Conservation (phyloP, 2,797 vertebrate genomes). For the Coracias cyanogaster region DNA sequence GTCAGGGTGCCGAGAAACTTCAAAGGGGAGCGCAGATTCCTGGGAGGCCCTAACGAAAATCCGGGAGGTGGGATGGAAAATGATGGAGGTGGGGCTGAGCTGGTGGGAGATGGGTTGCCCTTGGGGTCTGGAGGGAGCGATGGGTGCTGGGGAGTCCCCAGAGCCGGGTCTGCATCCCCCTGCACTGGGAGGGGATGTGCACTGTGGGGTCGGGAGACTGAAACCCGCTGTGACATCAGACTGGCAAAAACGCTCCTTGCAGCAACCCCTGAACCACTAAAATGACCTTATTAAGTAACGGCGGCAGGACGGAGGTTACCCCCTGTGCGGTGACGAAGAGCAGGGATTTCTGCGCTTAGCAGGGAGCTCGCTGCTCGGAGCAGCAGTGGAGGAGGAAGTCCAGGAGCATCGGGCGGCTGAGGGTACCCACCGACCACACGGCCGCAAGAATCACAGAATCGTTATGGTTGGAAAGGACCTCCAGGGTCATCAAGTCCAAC, state of each 20-base stretch:
- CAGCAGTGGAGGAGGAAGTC: neutral
- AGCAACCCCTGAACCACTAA: neutral
- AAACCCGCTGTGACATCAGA: neutral
- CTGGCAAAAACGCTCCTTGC: neutral
- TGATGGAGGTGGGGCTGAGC: neutral
- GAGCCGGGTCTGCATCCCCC: neutral
- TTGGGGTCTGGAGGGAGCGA: neutral
- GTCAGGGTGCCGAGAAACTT: neutral
- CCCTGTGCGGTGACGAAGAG: neutral
- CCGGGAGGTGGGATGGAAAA: neutral
- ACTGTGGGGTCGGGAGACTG: fast-evolving
- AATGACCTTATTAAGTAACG: slow-evolving; percentile 23
- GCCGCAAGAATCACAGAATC: neutral
- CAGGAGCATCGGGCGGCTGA: neutral
- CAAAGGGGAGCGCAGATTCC: neutral
- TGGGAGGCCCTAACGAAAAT: neutral
- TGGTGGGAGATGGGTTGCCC: neutral
- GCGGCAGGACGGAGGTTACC: fast-evolving
- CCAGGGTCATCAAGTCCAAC: no score
- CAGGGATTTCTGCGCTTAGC: neutral
- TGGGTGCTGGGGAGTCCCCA: neutral
- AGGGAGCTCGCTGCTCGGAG: fast-evolving
- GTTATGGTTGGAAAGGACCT: no score
- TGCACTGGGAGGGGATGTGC: fast-evolving
- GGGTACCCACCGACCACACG: fast-evolving